Conservation (phyloP, 2,888 invertebrate species). For the Osmoderma eremita region DNA sequence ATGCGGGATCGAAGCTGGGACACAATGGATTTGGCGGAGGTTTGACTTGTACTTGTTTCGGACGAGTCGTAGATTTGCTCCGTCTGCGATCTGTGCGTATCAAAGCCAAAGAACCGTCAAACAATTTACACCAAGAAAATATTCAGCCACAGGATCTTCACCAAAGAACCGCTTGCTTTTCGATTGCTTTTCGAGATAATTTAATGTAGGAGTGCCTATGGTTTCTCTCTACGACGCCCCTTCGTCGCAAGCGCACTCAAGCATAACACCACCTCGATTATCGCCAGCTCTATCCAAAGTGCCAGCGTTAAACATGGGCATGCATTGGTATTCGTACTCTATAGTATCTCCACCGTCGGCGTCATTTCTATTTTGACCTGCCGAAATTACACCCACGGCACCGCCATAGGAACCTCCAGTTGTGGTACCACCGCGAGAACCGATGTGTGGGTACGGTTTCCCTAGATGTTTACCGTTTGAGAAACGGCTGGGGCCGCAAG, state of each 20-base stretch:
- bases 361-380: background rate
- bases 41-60: too few species aligned
- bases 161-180: background rate
- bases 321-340: conserved; percentile 56
- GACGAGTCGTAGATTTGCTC: too few species aligned
- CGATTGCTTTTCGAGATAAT: too few species aligned
- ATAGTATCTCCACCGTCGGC: conserved; percentile 16
- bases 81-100: background rate
- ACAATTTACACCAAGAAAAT: background rate
- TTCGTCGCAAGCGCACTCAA: background rate
- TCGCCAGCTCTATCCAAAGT: too few species aligned
- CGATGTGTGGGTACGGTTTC: conserved; percentile 41
- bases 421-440: background rate
- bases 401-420: conserved; percentile 16
- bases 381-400: background rate
- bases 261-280: background rate
- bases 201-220: too few species aligned
- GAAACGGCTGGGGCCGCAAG: conserved; percentile 63
- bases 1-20: too few species aligned
- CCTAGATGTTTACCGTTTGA: conserved; percentile 57
- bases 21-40: too few species aligned
- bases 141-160: background rate
- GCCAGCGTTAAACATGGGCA: background rate
- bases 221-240: background rate
- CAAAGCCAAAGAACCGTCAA: conserved; percentile 4